phyloP scores from a whole-genome alignment of 2,888 invertebrate species.

The Toxonevra muliebris region DNA sequence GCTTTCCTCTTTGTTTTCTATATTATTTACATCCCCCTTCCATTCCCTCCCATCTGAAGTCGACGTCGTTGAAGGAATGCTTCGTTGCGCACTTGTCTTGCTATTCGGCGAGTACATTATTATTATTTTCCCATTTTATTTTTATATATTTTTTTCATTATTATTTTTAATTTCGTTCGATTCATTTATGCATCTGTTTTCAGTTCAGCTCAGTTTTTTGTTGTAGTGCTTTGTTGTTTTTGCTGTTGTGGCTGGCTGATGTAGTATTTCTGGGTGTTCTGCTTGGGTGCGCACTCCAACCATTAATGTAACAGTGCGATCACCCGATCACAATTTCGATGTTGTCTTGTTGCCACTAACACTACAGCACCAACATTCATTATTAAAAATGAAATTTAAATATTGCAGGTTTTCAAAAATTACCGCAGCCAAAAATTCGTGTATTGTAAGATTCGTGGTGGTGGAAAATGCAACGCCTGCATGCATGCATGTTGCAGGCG shows the following conservation, averaged over 20 bases:
- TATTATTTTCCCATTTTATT: conserved; percentile 2
- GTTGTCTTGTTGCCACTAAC: conserved; percentile 10
- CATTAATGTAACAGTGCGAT: conserved; percentile 41
- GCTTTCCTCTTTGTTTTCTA: conserved; percentile 1
- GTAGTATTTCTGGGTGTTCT: conserved; percentile 30
- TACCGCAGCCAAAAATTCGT: too few relatives aligned
- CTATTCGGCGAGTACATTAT: conserved; percentile 9
- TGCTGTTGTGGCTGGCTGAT: not conserved
- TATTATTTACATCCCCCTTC: not conserved
- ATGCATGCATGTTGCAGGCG: too few relatives aligned
- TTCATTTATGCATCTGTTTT: not conserved
- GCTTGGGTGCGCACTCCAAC: conserved; percentile 40
- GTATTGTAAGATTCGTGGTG: too few relatives aligned
- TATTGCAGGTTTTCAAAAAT: not conserved
- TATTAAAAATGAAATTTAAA: not conserved
- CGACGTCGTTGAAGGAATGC: conserved; percentile 15
- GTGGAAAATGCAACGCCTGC: too few relatives aligned
- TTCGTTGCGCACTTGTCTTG: conserved; percentile 30
- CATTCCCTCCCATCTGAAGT: not conserved
- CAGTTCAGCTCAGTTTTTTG: too few relatives aligned
- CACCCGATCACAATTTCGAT: conserved; percentile 38
- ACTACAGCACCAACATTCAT: conserved; percentile 17
- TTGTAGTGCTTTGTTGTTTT: too few relatives aligned
- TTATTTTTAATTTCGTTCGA: conserved; percentile 9
- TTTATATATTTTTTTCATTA: not conserved